These are phyloP conservation scores for Apostichopus parvimensis DNA, from an alignment of 35 echinoderm and acorn worm genomes.

Conservation along the genomic window DNA sequence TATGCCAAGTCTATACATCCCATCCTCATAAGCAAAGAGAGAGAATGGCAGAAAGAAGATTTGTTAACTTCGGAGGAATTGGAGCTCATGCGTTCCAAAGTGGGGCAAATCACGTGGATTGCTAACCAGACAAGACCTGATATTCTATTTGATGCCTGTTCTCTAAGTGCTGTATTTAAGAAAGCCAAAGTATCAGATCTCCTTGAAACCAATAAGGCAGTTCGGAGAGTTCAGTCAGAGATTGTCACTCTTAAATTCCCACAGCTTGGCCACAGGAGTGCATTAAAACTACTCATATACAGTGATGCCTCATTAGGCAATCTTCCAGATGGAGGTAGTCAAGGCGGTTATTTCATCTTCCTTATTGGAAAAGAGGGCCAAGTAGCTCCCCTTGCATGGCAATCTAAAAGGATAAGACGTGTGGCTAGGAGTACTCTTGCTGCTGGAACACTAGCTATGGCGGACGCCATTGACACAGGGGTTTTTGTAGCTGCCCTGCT, in stretches of 20 bases:
- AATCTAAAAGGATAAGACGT: slow-evolving; percentile 45
- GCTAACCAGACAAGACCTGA: slow-evolving; percentile 42
- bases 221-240: not conserved
- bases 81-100: slow-evolving; percentile 3
- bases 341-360: slow-evolving; percentile 47
- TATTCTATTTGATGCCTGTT: slow-evolving; percentile 7
- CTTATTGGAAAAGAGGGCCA: slow-evolving; percentile 16
- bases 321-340: slow-evolving; percentile 49
- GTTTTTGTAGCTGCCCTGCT: not conserved
- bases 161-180: not conserved
- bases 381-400: slow-evolving; percentile 46
- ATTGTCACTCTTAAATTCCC: not conserved
- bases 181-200: slow-evolving; percentile 49
- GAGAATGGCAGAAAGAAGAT: not conserved
- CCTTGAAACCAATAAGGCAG: slow-evolving; percentile 32
- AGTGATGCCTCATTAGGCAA: slow-evolving; percentile 45
- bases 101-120: slow-evolving; percentile 41
- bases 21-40: not conserved
- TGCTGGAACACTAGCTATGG: slow-evolving; percentile 22
- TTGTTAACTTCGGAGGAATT: not conserved
- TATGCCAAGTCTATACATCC: not conserved
- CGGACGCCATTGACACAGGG: slow-evolving; percentile 27
- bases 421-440: slow-evolving; percentile 22
- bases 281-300: not conserved
- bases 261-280: not conserved